Conservation (phyloP, 1,140 invertebrate species). For the Brachionus asplanchnoidis region DNA sequence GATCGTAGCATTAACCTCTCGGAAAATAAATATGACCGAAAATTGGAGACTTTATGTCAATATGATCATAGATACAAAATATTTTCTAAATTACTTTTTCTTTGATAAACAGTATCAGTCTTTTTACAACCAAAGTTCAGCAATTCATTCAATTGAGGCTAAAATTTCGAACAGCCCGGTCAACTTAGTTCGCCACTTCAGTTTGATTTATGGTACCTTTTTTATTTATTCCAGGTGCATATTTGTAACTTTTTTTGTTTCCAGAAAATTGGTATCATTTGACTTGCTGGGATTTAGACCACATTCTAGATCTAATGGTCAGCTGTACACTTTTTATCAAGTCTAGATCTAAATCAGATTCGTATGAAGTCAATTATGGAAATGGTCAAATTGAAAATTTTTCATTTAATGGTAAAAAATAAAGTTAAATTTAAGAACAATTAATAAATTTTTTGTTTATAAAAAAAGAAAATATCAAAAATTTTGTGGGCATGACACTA, state of each 20-base stretch:
- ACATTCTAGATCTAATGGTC: neutral
- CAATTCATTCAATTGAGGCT: neutral
- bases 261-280: neutral
- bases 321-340: neutral
- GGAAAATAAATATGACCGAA: neutral
- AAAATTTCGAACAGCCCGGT: neutral
- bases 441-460: neutral
- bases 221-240: no score
- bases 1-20: neutral
- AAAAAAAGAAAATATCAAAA: neutral
- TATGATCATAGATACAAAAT: constrained; percentile 5
- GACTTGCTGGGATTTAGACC: neutral
- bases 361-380: neutral
- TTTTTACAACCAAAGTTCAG: neutral
- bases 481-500: neutral
- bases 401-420: neutral
- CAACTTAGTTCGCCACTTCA: neutral
- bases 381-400: neutral
- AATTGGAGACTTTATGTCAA: constrained; percentile 22
- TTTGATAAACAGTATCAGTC: neutral
- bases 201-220: neutral
- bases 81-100: neutral
- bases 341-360: neutral
- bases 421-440: no score
- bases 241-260: neutral